A percentile compares a stretch with the other conserved stretches of the same genome.
Evolutionary conservation across 2,113 vertebrate species (phyloP).

Genomic region (Melospiza melodia): DNA sequence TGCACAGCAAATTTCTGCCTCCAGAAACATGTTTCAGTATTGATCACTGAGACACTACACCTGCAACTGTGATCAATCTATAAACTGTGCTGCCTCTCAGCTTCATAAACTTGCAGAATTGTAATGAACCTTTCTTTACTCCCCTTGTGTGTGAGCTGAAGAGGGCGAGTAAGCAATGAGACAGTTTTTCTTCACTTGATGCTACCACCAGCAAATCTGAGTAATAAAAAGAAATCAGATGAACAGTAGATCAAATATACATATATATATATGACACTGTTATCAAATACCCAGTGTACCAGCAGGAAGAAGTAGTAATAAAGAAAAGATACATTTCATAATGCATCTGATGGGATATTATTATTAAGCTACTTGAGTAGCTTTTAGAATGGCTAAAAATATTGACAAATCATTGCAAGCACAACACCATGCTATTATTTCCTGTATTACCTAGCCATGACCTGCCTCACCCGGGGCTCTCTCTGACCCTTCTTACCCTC

Average conservation of each 20-base stretch:
- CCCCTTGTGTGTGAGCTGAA: background rate
- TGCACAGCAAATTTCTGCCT: slow-evolving; percentile 23
- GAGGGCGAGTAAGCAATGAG: background rate
- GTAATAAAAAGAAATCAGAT: background rate
- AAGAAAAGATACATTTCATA: background rate
- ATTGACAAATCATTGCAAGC: background rate
- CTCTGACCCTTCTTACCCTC: background rate
- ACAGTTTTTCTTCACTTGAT: background rate
- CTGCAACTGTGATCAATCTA: background rate
- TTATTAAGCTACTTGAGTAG: background rate
- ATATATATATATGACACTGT: background rate
- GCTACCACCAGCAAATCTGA: background rate
- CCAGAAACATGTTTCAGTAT: slow-evolving; percentile 10
- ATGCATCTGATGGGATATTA: background rate
- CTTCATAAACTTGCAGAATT: background rate
- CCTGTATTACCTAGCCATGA: background rate
- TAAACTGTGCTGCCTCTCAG: background rate
- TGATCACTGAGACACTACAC: slow-evolving; percentile 4
- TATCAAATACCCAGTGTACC: background rate
- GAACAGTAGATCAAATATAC: background rate
- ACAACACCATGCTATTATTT: background rate
- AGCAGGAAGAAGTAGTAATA: background rate
- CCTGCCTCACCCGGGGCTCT: background rate
- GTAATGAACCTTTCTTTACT: background rate
- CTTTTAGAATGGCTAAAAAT: background rate